Evolutionary conservation across 2,113 vertebrate genomes (phyloP), one percentile per base, ranked within the genome.

Genomic region (Eublepharis macularius): DNA sequence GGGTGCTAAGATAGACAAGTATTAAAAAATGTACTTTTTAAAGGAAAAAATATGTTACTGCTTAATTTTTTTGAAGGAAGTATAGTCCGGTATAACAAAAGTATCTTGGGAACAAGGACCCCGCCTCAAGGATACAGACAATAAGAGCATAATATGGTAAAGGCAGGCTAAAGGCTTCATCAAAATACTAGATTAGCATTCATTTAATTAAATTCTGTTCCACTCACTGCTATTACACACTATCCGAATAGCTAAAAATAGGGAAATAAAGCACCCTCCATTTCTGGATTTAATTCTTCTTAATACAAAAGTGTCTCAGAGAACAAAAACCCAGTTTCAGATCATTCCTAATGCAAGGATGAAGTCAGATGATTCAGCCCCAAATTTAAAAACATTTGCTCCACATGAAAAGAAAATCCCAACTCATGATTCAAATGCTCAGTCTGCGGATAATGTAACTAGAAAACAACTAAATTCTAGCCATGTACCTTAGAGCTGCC

Each of bases 401-500:
- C 12, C 34, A 60, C 4, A 8, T 2, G 54, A 70, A 69, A 29
- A 63, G 54, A 70, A 73, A 29, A 54, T 63, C 73, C 76, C 43
- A 36, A 21, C 12, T 24, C n/a, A 34, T 3, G 19, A 26, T 6
- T 24, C 11, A 65, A 32, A 86, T 14, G 47, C 34, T 65, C 77
- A 32, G 14, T 41, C 77, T 87, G 29, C 1, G 0, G 19, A 10
- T 26, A 0, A 0, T 32, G 36, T 1, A 14, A 16, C 2, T 9
- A 47, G 43, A 1, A 63, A 63, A n/a, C 39, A 70, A 39, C 17
- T 2, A 24, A 63, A 70, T 0, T 82, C 41, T 41, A n/a, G 75
- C 0, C 0, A 8, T 34, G 16, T 24, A 78, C 41, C 34, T 74
- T 45, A 36, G 41, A 39, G 76, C 51, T 57, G 49, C 51, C 49